These are phyloP conservation scores for Poeciliopsis paucimaculata DNA, from an alignment of 2,797 vertebrate genomes.

Conservation along the genomic window DNA sequence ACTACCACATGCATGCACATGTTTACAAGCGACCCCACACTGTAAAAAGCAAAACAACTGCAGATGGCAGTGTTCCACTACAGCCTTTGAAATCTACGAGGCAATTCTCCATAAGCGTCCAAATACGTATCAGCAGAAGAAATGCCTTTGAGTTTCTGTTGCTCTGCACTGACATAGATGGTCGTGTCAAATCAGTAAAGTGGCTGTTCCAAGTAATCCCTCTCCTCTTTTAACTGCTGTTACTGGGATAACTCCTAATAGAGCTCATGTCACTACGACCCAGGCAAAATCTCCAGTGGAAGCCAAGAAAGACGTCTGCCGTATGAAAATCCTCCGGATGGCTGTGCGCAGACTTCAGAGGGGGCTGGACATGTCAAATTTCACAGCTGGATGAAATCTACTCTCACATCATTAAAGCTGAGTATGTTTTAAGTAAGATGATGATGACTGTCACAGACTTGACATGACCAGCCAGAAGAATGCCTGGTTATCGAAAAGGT, in stretches of 20 bases:
- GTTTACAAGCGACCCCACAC: slow-evolving; percentile 12
- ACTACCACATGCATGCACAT: slow-evolving; percentile 1
- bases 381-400: slow-evolving; percentile 47
- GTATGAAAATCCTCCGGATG: slow-evolving; percentile 49
- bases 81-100: slow-evolving; percentile 54
- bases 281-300: slow-evolving; percentile 61
- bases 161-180: slow-evolving; percentile 22
- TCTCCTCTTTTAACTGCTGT: slow-evolving; percentile 33
- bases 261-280: slow-evolving; percentile 60
- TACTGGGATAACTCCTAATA: slow-evolving; percentile 40
- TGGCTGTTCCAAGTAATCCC: slow-evolving; percentile 27
- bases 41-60: slow-evolving; percentile 48
- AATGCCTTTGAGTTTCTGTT: slow-evolving; percentile 30
- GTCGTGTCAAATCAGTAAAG: slow-evolving; percentile 20
- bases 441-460: slow-evolving; percentile 36
- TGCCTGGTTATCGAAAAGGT: slow-evolving; percentile 60
- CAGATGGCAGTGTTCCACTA: slow-evolving; percentile 78
- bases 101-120: slow-evolving; percentile 39
- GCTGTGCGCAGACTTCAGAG: slow-evolving; percentile 27
- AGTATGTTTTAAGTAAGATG: slow-evolving; percentile 19
- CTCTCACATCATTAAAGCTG: slow-evolving; percentile 24
- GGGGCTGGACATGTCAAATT: slow-evolving; percentile 44
- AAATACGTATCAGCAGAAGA: slow-evolving; percentile 26
- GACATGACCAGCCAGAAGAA: slow-evolving; percentile 42
- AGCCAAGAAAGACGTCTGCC: slow-evolving; percentile 51